Conservation (phyloP, 2,888 invertebrate species). For the Apeira syringaria region DNA sequence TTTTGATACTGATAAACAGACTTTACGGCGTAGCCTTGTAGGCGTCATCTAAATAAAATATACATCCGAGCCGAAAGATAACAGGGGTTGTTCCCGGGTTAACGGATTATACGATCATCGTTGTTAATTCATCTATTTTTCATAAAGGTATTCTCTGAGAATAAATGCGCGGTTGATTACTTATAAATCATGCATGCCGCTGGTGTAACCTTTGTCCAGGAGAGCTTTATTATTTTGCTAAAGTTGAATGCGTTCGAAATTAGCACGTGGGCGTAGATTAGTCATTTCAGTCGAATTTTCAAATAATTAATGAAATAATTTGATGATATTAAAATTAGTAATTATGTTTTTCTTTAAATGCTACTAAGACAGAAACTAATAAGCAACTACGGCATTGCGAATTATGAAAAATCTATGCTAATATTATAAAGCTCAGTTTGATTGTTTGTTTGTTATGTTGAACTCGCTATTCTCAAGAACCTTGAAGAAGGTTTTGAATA, state of each 20-base stretch:
- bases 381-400: too few relatives aligned
- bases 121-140: slow-evolving; percentile 31
- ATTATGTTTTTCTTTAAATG: too few relatives aligned
- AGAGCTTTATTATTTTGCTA: slow-evolving; percentile 7
- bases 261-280: not conserved
- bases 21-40: slow-evolving; percentile 46
- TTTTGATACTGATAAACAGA: slow-evolving; percentile 8
- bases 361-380: too few relatives aligned
- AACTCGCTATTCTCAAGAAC: too few relatives aligned
- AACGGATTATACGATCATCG: slow-evolving; percentile 40
- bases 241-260: slow-evolving; percentile 1
- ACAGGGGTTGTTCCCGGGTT: slow-evolving; percentile 50
- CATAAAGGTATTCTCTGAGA: slow-evolving; percentile 24
- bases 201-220: slow-evolving; percentile 24
- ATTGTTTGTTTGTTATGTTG: too few relatives aligned
- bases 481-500: too few relatives aligned
- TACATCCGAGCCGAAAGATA: slow-evolving; percentile 55
- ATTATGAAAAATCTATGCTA: too few relatives aligned
- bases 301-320: too few relatives aligned
- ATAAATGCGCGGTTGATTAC: slow-evolving; percentile 26
- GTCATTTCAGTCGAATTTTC: too few relatives aligned
- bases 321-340: too few relatives aligned
- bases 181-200: slow-evolving; percentile 21
- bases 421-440: too few relatives aligned
- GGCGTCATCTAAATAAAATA: slow-evolving; percentile 77